Base-by-base conservation (phyloP, 2,113 vertebrate species). In the Antechinus flavipes region DNA sequence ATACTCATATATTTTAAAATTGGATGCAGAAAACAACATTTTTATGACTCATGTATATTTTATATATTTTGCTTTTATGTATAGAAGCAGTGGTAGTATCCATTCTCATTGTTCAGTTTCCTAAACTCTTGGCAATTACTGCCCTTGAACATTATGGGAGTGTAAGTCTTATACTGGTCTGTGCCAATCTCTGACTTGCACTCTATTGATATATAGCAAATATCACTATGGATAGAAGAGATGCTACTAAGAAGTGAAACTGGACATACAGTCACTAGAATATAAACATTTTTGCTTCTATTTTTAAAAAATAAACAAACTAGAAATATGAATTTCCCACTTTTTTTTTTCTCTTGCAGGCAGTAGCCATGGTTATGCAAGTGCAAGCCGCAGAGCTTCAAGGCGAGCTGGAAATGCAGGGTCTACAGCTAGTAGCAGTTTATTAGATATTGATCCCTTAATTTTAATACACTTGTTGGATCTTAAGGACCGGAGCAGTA, bases 401-500 rank as follows among this genome's bases (percentile, higher is more conserved):
- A 97, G 98, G 92, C 96, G 98, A 0, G 97, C 99, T n/a, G 98
- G 98, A 27, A 98, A 97, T 9, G 97, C 99, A 2, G 98, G 99
- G 89, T 98, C 99, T 46, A 94, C 98, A 11, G 96, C 98, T 96
- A 98, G 98, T 94, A 99, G 97, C 98, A 99, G 99, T 93, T 98
- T 99, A 47, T 98, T 99, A 95, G 99, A 99, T 54, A 99, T 99
- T 24, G 99, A 99, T 98, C 99, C 99, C 0, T 99, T 99, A 93
- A 99, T 99, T 96, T 98, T 99, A 96, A 99, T 99, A 97, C 99
- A 99, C 97, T 98, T 99, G 94, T 96, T 99, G 98, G 99, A 99
- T 95, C 98, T 99, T 7, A 99, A 99, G 95, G 99, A 99, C 97
- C 98, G 99, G 91, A 99, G 98, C 95, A 99, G 99, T 30, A 98